These are phyloP conservation scores for Drosophila auraria DNA, from an alignment of 1,140 invertebrate species.

Conservation along the genomic window DNA sequence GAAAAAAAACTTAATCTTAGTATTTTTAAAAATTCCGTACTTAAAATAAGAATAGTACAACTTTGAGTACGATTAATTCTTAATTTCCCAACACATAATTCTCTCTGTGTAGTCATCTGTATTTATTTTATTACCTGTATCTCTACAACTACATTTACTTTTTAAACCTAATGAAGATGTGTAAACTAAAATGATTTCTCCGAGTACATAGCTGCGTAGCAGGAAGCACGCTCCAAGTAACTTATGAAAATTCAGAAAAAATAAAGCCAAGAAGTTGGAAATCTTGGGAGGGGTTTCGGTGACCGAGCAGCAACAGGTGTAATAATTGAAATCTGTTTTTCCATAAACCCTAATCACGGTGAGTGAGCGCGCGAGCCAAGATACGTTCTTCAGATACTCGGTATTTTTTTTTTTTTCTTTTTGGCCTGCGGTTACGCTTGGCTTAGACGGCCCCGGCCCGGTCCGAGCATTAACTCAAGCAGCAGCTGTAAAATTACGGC, in stretches of 20 bases:
- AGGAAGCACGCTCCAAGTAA: slow-evolving; percentile 78
- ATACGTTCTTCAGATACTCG: slow-evolving; percentile 50
- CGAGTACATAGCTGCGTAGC: slow-evolving; percentile 51
- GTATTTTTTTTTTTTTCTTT: neutral
- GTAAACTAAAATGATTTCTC: slow-evolving; percentile 6
- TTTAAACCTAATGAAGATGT: neutral
- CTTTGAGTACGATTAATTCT: no score
- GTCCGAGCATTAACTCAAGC: slow-evolving; percentile 58
- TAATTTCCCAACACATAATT: no score
- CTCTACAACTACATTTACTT: neutral
- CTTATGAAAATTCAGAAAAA: slow-evolving; percentile 57
- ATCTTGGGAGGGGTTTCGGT: slow-evolving; percentile 50
- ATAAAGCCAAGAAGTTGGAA: slow-evolving; percentile 27
- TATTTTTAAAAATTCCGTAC: no score
- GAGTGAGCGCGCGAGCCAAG: slow-evolving; percentile 45
- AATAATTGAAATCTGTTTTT: slow-evolving; percentile 78
- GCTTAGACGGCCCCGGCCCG: slow-evolving; percentile 4
- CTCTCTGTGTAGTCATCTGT: no score
- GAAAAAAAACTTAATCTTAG: no score
- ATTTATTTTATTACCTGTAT: neutral
- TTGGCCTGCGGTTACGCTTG: slow-evolving; percentile 67
- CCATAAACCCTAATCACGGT: slow-evolving; percentile 74
- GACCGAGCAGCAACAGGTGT: slow-evolving; percentile 69
- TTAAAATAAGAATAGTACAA: no score
- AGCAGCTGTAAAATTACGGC: slow-evolving; percentile 77